These are phyloP conservation scores for Nicator chloris DNA, from an alignment of 2,113 vertebrate genomes.

Conservation along the genomic window DNA sequence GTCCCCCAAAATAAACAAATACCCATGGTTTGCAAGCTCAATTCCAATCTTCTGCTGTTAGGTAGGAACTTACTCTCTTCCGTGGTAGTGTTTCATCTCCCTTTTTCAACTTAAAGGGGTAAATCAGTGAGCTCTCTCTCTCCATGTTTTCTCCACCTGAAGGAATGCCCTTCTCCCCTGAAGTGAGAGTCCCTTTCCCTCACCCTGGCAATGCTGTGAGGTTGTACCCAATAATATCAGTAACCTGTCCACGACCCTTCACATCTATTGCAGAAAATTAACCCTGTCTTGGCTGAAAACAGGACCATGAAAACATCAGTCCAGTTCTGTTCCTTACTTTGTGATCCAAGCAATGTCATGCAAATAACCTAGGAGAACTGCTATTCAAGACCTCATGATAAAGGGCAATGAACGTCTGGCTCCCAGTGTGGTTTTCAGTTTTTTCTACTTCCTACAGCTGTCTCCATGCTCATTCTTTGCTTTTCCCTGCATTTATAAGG, in stretches of 20 bases:
- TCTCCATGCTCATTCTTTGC: background rate
- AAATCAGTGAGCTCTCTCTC: background rate
- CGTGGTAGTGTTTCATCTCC: background rate
- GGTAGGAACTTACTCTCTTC: background rate
- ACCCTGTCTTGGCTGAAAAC: background rate
- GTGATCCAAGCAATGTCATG: background rate
- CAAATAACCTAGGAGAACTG: background rate
- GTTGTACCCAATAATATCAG: background rate
- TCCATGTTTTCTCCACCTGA: background rate
- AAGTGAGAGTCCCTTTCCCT: background rate
- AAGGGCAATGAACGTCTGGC: background rate
- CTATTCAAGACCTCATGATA: background rate
- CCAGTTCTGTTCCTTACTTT: background rate
- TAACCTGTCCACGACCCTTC: fast-evolving
- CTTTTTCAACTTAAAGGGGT: background rate
- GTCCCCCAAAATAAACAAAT: background rate
- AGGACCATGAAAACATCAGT: background rate
- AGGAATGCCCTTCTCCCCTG: background rate
- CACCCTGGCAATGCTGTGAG: background rate
- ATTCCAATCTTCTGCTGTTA: background rate
- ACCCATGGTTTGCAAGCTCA: background rate
- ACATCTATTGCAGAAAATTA: background rate
- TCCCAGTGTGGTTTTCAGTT: background rate
- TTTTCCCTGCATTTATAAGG: background rate
- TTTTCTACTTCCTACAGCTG: background rate